Evolutionary conservation across 92 coral and sea anemone genomes (phyloP), one percentile per base, ranked within the genome.

Genomic region (Palythoa grandiflora): DNA sequence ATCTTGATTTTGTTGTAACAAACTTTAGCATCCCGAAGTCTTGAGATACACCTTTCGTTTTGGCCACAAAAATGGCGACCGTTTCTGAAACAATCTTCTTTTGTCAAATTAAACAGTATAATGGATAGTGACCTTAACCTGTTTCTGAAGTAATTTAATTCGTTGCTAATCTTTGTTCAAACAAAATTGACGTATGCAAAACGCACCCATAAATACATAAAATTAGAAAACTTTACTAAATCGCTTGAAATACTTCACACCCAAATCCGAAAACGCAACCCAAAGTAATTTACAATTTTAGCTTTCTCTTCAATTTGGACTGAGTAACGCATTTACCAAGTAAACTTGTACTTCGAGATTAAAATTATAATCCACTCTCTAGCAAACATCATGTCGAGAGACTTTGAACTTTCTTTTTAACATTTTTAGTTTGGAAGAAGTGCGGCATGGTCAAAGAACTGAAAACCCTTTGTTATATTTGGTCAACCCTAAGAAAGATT

Each of bases 101-200:
- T 66, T 65, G 75, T 81, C 59, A 66, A 53, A 11, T 81, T 20
- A 81, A 66, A 79, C 75, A 47, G 75, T 44, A 28, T 28, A 81
- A 65, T 81, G 86, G 39, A 65, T 81, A n/a, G 55, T 16, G 17
- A 4, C 40, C 20, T 57, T 81, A 51, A 81, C 60, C 59, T 81
- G 75, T 65, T 47, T 78, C 55, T 78, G 83, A 57, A 78, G 55
- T 50, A 15, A 44, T 60, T 78, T 78, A 48, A 55, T n/a, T 63
- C 75, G 66, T 21, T 39, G 63, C 38, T 81, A 66, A 81, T 47
- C 75, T 65, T 81, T 65, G 40, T 68, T 47, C 40, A 81, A 81
- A 65, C 60, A 81, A 81, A 65, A 35, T 38, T 81, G 86, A 81
- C 86, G 37, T 66, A 81, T 81, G 86, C 16, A 81, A 66, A 81